Conservation (phyloP, 2,888 invertebrate species). For the Bursaphelenchus okinawaensis region DNA sequence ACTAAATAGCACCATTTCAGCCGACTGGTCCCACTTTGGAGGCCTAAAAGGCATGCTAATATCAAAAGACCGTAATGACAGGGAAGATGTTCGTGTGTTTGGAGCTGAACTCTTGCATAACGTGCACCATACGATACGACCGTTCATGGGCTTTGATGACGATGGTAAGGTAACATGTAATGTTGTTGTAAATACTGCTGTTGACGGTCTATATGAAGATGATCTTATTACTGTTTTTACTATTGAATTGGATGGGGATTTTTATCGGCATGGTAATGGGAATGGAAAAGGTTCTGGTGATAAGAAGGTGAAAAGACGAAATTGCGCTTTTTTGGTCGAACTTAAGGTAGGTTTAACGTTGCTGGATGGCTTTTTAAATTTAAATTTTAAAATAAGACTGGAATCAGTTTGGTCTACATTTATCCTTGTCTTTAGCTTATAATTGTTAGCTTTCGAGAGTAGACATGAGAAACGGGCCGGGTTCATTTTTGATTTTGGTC, state of each 20-base stretch:
- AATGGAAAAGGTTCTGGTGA: too few relatives aligned
- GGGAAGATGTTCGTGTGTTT: slow-evolving; percentile 41
- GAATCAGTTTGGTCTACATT: too few relatives aligned
- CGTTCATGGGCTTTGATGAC: slow-evolving; percentile 50
- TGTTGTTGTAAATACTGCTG: background rate
- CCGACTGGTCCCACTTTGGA: slow-evolving; percentile 47
- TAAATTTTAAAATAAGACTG: too few relatives aligned
- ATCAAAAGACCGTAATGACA: slow-evolving; percentile 31
- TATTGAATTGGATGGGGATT: background rate
- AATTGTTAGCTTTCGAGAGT: too few relatives aligned
- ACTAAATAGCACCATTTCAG: too few relatives aligned
- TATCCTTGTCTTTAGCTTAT: too few relatives aligned
- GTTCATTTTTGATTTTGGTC: too few relatives aligned
- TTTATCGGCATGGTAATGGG: too few relatives aligned
- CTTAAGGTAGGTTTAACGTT: slow-evolving; percentile 33
- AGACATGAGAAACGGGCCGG: too few relatives aligned
- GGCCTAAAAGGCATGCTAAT: slow-evolving; percentile 49
- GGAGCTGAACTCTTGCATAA: slow-evolving; percentile 45
- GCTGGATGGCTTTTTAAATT: slow-evolving; percentile 13
- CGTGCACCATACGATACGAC: slow-evolving; percentile 47
- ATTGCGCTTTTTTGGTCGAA: slow-evolving; percentile 45
- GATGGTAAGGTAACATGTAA: slow-evolving; percentile 33
- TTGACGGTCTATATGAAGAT: slow-evolving; percentile 32
- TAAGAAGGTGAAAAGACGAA: slow-evolving; percentile 16
- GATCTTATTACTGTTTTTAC: slow-evolving; percentile 24